A percentile compares a stretch with the other conserved stretches of the same genome.
Conservation (phyloP, 2,113 vertebrate species). For the Amphiprion ocellaris region DNA sequence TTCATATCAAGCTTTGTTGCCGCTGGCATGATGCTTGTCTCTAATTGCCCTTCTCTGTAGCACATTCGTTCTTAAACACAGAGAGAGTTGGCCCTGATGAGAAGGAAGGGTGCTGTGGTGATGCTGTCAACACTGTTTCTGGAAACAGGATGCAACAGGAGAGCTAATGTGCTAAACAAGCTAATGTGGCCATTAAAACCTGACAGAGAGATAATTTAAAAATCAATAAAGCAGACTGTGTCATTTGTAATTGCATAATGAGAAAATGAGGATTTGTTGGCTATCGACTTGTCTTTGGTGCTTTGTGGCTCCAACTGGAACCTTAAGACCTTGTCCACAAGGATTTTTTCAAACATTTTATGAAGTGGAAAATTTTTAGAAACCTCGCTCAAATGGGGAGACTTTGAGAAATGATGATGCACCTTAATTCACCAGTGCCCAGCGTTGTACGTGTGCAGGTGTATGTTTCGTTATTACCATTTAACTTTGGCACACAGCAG, state of each 20-base stretch:
- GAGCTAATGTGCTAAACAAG: slow-evolving; percentile 24
- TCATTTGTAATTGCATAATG: slow-evolving; percentile 19
- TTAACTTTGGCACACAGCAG: too few species aligned
- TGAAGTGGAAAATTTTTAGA: too few species aligned
- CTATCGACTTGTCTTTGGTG: background rate
- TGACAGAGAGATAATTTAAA: slow-evolving; percentile 17
- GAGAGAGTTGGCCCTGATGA: slow-evolving; percentile 27
- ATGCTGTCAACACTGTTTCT: slow-evolving; percentile 23
- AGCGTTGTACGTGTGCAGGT: too few species aligned
- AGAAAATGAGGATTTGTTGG: slow-evolving; percentile 1
- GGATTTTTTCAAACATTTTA: too few species aligned
- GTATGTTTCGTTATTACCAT: too few species aligned
- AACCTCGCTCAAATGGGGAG: too few species aligned
- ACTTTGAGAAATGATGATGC: too few species aligned
- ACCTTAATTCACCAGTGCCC: too few species aligned
- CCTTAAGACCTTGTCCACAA: too few species aligned
- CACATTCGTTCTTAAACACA: slow-evolving; percentile 41
- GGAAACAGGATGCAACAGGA: slow-evolving; percentile 45
- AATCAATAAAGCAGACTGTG: slow-evolving; percentile 36
- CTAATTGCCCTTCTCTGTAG: slow-evolving; percentile 42
- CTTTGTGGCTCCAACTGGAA: too few species aligned
- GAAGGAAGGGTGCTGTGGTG: slow-evolving; percentile 9
- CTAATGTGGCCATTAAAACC: slow-evolving; percentile 43
- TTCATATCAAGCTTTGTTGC: slow-evolving; percentile 71
- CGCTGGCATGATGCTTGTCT: slow-evolving; percentile 50